Base-by-base conservation (phyloP, 2,113 vertebrate species). In the Falcunculus frontatus region DNA sequence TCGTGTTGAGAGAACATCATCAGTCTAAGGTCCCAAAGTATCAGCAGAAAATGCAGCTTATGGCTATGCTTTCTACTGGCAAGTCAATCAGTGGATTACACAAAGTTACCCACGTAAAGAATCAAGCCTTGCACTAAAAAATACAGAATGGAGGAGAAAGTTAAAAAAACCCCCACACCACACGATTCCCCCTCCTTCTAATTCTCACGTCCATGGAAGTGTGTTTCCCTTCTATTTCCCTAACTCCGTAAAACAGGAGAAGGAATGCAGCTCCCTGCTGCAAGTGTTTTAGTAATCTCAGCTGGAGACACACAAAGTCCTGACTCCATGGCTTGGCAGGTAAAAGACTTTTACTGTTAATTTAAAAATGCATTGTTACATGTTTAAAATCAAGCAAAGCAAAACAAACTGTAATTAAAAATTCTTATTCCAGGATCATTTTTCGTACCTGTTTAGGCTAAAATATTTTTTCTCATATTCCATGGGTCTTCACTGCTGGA, bases 231-330 rank as follows among this genome's bases (percentile, higher is more conserved):
- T 72, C 82, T n/a, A 67, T 44, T 74, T 74, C 64, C 64, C 60
- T 47, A 60, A 55, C 69, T 88, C 70, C 9, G 63, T 74, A 41
- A 86, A 96, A 63, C 56, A 86, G 82, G 52, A 87, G 79, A 93
- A 95, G 73, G 94, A 96, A 96, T 93, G 95, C 84, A 96, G 89
- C 85, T 94, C 94, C 91, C 89, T 88, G 89, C 84, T 88, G 94
- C 57, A 94, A 93, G 30, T 72, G 70, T 80, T 95, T 95, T 16
- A 96, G 55, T 35, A 86, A 75, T 79, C 93, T 70, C 93, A 87
- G 95, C 81, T 93, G 93, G 96, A 97, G 60, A 59, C 22, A n/a
- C 6, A 81, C 50, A 47, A 77, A 96, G 65, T 35, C 59, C 83
- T 84, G 56, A 84, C 41, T 93, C 70, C 23, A 14, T 1, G 49